A percentile compares a stretch with the other conserved stretches of the same genome.
These are phyloP conservation scores for Acronicta aceris DNA, from an alignment of 2,888 invertebrate genomes.

Conservation along the genomic window DNA sequence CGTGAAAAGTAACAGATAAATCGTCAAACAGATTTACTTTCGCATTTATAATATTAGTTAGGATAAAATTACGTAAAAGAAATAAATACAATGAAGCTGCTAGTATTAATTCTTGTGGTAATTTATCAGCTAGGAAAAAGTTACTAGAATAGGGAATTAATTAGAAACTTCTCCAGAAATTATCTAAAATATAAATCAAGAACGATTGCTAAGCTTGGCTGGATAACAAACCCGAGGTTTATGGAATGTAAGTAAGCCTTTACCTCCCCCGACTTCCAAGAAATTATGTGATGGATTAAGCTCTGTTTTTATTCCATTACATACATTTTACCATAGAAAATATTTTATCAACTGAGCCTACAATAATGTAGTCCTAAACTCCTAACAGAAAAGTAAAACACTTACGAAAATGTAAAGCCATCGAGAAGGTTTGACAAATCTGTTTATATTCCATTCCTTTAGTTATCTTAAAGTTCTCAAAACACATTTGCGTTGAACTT, in stretches of 20 bases:
- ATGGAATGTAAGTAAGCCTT: constrained; percentile 5
- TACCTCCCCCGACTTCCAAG: neutral
- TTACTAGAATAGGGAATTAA: neutral
- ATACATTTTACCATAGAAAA: constrained; percentile 24
- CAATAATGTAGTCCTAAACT: constrained; percentile 16
- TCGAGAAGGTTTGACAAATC: constrained; percentile 27
- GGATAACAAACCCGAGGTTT: constrained; percentile 9
- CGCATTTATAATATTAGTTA: too few species aligned
- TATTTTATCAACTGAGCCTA: constrained; percentile 27
- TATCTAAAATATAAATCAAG: neutral
- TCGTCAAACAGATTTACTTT: too few species aligned
- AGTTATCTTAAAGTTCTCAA: constrained; percentile 20
- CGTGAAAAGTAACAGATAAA: too few species aligned
- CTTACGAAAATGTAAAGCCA: constrained; percentile 23
- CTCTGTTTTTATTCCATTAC: constrained; percentile 49
- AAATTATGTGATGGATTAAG: constrained; percentile 16
- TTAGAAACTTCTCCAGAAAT: neutral
- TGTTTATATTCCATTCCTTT: constrained; percentile 39
- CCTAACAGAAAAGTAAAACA: constrained; percentile 33
- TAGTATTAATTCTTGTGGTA: too few species aligned
- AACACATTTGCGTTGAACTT: constrained; percentile 7
- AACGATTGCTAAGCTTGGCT: neutral
- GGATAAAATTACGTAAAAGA: too few species aligned
- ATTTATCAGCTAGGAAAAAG: too few species aligned
- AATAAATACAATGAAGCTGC: too few species aligned